Base-by-base conservation (phyloP, 2,888 invertebrate species). In the Ellobium chinense region DNA sequence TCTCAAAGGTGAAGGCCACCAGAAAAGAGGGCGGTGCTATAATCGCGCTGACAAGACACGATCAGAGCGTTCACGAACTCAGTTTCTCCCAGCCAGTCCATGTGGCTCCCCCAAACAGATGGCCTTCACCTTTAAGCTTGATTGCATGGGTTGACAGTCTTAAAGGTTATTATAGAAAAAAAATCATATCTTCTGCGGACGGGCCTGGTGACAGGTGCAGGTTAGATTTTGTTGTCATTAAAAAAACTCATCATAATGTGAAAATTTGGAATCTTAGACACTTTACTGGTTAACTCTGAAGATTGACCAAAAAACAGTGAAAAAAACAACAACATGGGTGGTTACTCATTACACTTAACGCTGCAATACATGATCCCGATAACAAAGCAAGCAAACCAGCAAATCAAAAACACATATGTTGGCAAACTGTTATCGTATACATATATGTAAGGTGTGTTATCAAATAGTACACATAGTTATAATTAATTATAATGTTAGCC, bases 1-100 rank as follows among this genome's bases (percentile, higher is more conserved):
- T n/a, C n/a, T n/a, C n/a, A n/a, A n/a, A n/a, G n/a, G n/a, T n/a
- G n/a, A n/a, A n/a, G n/a, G n/a, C n/a, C 21, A 24, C 60, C 5
- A 65, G 27, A 12, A 29, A 34, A 29, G 65, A 56, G 39, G 24
- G 54, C 34, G n/a, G 18, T 14, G n/a, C 21, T 21, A 27, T 9
- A 46, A 31, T 65, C 76, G 76, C 76, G 76, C 76, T 76, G 76
- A 76, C 76, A 76, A 66, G 76, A 46, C 62, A 63, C 46, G 34
- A 27, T 27, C 27, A 34, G 54, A 76, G 76, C 76, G 66, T n/a
- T 54, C 65, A 65, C 7, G 63, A 56, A 56, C 76, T 66, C 76
- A 76, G 56, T 56, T 66, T 76, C 56, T 58, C 56, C 76, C 66
- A 76, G 34, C 76, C 66, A 76, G 76, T 66, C 63, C 74, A 74